phyloP scores from a whole-genome alignment of 2,888 invertebrate species.

The Dysmachus trigonus region DNA sequence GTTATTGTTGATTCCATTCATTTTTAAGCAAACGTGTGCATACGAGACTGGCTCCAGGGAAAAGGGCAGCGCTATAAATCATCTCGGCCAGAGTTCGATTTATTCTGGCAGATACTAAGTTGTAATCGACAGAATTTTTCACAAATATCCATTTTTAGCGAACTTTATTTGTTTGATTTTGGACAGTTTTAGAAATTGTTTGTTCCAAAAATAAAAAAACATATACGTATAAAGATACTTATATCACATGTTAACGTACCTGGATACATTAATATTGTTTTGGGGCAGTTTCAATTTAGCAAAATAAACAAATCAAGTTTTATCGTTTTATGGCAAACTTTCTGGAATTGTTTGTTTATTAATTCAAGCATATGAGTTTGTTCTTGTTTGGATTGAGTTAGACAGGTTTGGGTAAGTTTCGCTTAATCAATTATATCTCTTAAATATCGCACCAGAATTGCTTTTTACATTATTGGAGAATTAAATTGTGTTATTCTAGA shows the following conservation, averaged over 20 bases:
- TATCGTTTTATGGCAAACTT: not conserved
- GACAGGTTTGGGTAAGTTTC: too few species aligned
- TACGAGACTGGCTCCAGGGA: not conserved
- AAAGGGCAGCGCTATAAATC: not conserved
- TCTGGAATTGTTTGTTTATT: too few species aligned
- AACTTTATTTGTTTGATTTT: not conserved
- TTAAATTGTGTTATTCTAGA: too few species aligned
- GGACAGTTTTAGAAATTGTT: not conserved
- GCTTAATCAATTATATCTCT: too few species aligned
- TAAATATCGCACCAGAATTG: too few species aligned
- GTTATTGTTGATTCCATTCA: not conserved
- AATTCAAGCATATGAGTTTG: too few species aligned
- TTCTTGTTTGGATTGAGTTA: too few species aligned
- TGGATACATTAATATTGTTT: not conserved
- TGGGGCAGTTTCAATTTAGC: not conserved
- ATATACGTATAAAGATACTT: not conserved
- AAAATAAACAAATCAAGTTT: not conserved
- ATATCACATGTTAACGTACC: not conserved
- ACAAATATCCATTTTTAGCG: not conserved
- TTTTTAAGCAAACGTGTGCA: not conserved
- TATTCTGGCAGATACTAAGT: not conserved
- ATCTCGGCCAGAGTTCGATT: not conserved
- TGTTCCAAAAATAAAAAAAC: not conserved
- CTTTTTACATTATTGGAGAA: too few species aligned
- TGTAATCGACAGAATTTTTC: not conserved